phyloP scores from a whole-genome alignment of 2,113 vertebrate genomes.

The Leiothrix lutea region DNA sequence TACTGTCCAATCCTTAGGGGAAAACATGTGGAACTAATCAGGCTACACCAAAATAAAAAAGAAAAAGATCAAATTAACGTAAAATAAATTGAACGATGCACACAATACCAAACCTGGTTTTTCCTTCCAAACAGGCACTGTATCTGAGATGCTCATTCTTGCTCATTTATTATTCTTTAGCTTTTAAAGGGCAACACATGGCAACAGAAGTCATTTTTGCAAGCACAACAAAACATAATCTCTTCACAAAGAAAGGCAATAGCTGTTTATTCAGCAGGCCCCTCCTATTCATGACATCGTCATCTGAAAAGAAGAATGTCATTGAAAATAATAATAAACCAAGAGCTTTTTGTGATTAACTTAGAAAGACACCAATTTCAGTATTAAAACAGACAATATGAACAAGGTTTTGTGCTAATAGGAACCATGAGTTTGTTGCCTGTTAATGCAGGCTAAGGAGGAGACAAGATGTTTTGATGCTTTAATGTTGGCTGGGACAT shows the following conservation, averaged over 20 bases:
- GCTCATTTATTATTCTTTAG: neutral
- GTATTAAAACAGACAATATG: neutral
- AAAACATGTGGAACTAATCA: conserved; percentile 53
- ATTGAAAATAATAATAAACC: neutral
- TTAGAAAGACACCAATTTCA: neutral
- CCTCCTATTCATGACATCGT: neutral
- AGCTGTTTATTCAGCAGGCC: neutral
- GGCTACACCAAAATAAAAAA: neutral
- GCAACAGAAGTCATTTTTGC: neutral
- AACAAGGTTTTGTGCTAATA: neutral
- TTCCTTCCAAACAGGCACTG: neutral
- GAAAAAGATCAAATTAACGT: neutral
- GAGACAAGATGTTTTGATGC: neutral
- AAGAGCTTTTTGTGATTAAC: neutral
- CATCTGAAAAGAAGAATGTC: neutral
- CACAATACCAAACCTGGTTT: neutral
- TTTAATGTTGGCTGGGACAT: accelerated
- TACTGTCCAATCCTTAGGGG: conserved; percentile 14
- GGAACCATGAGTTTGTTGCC: neutral
- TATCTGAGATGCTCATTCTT: neutral
- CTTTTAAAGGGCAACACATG: neutral
- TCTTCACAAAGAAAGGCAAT: neutral
- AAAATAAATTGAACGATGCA: neutral
- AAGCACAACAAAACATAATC: conserved; percentile 1
- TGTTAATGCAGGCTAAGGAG: neutral